Evolutionary conservation across 2,888 invertebrate genomes (phyloP).

Genomic region (Drosophila siamana): DNA sequence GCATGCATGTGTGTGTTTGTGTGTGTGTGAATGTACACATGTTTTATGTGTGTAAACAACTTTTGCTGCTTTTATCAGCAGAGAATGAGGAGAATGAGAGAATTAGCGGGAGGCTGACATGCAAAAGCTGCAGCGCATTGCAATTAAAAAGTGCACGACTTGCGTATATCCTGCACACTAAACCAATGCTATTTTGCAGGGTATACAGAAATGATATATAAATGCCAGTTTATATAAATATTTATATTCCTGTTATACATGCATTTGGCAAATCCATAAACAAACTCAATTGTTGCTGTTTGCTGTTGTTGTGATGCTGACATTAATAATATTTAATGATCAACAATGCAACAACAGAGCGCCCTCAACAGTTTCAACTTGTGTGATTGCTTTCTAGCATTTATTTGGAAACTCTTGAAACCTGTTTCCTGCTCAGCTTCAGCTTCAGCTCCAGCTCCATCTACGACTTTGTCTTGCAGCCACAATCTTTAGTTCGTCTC

Average conservation of each 20-base stretch:
- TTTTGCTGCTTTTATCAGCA: conserved; percentile 26
- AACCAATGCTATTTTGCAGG: no score
- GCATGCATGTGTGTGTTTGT: conserved; percentile 4
- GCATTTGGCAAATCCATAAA: conserved; percentile 9
- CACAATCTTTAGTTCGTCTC: background rate
- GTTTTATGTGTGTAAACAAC: conserved; percentile 13
- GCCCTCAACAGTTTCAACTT: background rate
- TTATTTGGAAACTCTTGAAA: background rate
- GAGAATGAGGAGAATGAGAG: background rate
- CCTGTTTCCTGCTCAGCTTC: background rate
- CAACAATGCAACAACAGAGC: background rate
- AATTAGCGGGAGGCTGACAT: background rate
- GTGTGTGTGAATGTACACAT: conserved; percentile 1
- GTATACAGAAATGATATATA: background rate
- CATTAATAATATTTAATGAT: conserved; percentile 9
- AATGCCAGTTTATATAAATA: background rate
- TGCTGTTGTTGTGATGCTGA: no score
- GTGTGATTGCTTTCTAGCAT: background rate
- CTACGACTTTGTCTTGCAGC: background rate
- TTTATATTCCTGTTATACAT: background rate
- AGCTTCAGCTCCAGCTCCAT: no score
- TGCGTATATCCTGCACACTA: conserved; percentile 1
- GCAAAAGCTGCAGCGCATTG: conserved; percentile 2
- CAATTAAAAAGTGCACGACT: background rate
- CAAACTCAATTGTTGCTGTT: conserved; percentile 2